These are phyloP conservation scores for Pyrochroa serraticornis DNA, from an alignment of 2,888 invertebrate genomes.

Conservation along the genomic window DNA sequence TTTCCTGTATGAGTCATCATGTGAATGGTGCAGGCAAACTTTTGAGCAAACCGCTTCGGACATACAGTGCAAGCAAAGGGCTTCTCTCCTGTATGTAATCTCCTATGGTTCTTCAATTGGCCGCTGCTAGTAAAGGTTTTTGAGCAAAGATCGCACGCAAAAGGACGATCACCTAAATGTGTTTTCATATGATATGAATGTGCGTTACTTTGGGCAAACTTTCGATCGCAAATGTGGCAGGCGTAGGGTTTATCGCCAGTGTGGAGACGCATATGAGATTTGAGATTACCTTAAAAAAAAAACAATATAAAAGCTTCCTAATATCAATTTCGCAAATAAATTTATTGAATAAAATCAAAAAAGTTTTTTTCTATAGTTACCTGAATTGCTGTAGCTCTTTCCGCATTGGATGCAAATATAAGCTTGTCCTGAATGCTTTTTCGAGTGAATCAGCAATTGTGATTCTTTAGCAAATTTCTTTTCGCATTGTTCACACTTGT, in stretches of 20 bases:
- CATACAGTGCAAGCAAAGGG: slow-evolving; percentile 46
- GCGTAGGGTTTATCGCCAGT: slow-evolving; percentile 42
- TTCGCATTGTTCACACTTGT: slow-evolving; percentile 40
- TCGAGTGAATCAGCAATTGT: slow-evolving; percentile 40
- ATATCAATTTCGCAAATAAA: no score
- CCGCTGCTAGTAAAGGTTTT: slow-evolving; percentile 43
- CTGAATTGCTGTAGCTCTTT: slow-evolving; percentile 43
- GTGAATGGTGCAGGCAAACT: slow-evolving; percentile 33
- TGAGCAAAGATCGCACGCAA: slow-evolving; percentile 34
- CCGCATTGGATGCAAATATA: slow-evolving; percentile 42
- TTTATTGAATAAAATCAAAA: no score
- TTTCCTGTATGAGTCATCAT: slow-evolving; percentile 35
- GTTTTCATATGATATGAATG: slow-evolving; percentile 40
- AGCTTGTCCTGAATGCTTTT: slow-evolving; percentile 35
- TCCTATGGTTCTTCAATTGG: slow-evolving; percentile 40
- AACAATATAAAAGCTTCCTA: no score
- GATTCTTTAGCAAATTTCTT: slow-evolving; percentile 41
- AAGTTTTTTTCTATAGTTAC: slow-evolving; percentile 12
- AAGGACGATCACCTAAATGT: slow-evolving; percentile 36
- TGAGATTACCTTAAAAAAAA: slow-evolving; percentile 33
- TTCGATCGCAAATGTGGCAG: slow-evolving; percentile 42
- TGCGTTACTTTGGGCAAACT: slow-evolving; percentile 41
- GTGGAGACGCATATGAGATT: slow-evolving; percentile 41
- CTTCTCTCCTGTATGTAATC: slow-evolving; percentile 32
- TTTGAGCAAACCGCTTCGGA: slow-evolving; percentile 48